Evolutionary conservation across 2,888 invertebrate genomes (phyloP).

Genomic region (Archips xylosteana): DNA sequence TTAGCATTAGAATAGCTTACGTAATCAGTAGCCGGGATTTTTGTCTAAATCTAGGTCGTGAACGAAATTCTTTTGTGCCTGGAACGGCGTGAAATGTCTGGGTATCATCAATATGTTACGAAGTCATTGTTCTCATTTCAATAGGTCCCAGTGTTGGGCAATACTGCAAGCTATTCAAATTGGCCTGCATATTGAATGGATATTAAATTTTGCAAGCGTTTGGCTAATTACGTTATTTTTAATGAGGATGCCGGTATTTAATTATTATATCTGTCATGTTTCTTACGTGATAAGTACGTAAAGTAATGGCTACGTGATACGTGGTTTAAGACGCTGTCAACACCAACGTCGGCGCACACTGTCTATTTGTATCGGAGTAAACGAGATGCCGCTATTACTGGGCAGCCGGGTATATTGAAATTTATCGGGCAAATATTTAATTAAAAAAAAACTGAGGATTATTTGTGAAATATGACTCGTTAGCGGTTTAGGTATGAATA

Average conservation of each 20-base stretch:
- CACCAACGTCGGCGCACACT: no score
- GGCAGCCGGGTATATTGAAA: no score
- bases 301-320: no score
- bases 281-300: background rate
- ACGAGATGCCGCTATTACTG: no score
- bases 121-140: conserved; percentile 59
- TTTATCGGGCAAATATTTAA: no score
- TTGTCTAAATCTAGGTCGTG: conserved; percentile 53
- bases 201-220: conserved; percentile 34
- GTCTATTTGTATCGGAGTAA: no score
- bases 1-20: conserved; percentile 37
- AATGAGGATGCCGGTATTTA: conserved; percentile 23
- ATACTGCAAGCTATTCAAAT: conserved; percentile 17
- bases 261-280: background rate
- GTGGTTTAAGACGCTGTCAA: no score
- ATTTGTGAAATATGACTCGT: no score
- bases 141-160: conserved; percentile 43
- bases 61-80: conserved; percentile 59
- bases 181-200: conserved; percentile 22
- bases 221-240: conserved; percentile 32
- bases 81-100: conserved; percentile 46
- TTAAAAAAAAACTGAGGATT: no score
- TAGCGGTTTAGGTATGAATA: no score
- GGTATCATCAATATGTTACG: conserved; percentile 53
- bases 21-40: conserved; percentile 33